Evolutionary conservation across 1,140 invertebrate genomes (phyloP), one percentile per base, ranked within the genome.

Genomic region (Stratiolaelaps scimitus): DNA sequence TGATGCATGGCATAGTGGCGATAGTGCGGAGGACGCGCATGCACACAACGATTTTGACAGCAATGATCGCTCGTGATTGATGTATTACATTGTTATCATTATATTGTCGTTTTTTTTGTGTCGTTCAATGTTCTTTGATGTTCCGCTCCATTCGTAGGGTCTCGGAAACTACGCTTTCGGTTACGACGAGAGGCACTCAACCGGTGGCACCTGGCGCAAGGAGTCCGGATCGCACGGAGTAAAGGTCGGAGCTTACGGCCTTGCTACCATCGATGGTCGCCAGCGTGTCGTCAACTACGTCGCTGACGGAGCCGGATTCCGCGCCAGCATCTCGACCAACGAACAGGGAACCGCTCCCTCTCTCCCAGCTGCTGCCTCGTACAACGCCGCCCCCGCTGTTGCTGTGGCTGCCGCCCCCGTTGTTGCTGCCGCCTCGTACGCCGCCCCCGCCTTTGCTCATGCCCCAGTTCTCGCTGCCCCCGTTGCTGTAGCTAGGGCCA

Each of bases 381-480:
- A 69, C 64, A 67, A 67, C 47, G 67, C 68, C 34, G 75, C 76
- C 67, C 76, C 68, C 64, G 43, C 67, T 60, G 60, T 70, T 17
- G 47, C 69, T 45, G 74, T 74, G 66, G 75, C 47, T 30, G 56
- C 67, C 68, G 65, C 68, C 73, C 46, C 67, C 70, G 67, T 66
- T 67, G 78, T 80, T 69, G 78, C 78, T 46, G 73, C 80, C 67
- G 78, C 80, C 30, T 76, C 77, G 29, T 74, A 80, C 20, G 71
- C 80, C 20, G 79, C 80, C 60, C 79, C 80, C 68, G 75, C 76
- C 10, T 68, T 70, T 47, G 53, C 68, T 19, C 71, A 69, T 64
- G 56, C 71, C 26, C 69, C 70, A 17, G 69, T 60, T 17, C 23
- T 60, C 53, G 23, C 23, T 0, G 68, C 68, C 17, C 67, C 69